Percentiles rank a stretch among this genome's conserved stretches.
phyloP scores from a whole-genome alignment of 2,113 vertebrate species.

The Centrocercus urophasianus region DNA sequence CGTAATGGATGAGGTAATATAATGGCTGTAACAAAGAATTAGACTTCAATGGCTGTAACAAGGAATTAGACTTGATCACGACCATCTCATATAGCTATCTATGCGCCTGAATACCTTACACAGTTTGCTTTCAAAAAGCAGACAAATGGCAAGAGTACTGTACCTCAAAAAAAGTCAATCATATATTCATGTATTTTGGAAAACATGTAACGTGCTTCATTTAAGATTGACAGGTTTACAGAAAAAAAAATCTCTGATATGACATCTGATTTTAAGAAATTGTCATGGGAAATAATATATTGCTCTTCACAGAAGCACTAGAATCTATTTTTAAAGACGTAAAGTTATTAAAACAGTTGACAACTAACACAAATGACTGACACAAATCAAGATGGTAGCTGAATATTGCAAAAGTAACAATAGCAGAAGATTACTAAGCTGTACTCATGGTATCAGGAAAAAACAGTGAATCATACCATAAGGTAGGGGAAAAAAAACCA shows the following conservation, averaged over 20 bases:
- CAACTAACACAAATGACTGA: background rate
- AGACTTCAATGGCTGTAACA: background rate
- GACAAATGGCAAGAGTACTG: background rate
- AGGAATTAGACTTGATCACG: background rate
- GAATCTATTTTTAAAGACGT: background rate
- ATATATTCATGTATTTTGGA: background rate
- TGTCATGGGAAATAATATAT: background rate
- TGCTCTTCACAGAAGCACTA: background rate
- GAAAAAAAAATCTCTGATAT: background rate
- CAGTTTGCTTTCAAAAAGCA: background rate
- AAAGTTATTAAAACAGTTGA: background rate
- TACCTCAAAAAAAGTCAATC: background rate
- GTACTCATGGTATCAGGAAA: background rate
- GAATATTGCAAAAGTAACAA: background rate
- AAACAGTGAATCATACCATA: background rate
- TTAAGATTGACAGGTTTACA: background rate
- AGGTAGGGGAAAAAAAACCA: background rate
- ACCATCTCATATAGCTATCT: background rate
- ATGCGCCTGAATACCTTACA: background rate
- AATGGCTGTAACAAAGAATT: background rate
- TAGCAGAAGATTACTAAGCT: background rate
- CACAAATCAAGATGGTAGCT: background rate
- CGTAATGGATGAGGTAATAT: background rate
- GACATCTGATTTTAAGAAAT: background rate
- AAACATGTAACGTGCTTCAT: background rate